Evolutionary conservation across 1,140 invertebrate genomes (phyloP).

Genomic region (Saccostrea cuccullata): DNA sequence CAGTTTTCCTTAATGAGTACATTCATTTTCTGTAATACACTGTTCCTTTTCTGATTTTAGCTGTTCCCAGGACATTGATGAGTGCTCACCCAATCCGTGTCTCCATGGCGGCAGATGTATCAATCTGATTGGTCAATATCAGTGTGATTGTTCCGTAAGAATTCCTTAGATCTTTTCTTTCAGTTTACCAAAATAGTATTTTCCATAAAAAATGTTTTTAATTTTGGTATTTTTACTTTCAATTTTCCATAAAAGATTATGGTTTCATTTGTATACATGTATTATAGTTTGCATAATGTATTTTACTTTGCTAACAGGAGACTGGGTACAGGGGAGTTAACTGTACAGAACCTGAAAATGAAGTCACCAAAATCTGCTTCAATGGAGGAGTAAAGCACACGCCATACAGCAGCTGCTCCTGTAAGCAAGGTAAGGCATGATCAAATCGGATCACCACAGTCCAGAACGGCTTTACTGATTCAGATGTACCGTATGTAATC

Average conservation of each 20-base stretch:
- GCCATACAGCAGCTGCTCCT: constrained; percentile 89
- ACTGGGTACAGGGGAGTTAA: constrained; percentile 90
- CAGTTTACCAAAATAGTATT: not conserved
- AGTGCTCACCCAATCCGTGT: constrained; percentile 57
- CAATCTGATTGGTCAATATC: constrained; percentile 53
- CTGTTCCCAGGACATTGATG: constrained; percentile 52
- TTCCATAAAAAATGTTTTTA: not conserved
- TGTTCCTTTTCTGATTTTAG: not conserved
- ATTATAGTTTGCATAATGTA: not conserved
- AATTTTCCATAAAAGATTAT: not conserved
- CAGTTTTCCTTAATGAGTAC: not conserved
- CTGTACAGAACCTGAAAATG: constrained; percentile 83
- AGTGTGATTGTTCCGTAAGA: constrained; percentile 57
- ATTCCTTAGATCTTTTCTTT: not conserved
- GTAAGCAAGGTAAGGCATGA: constrained; percentile 79
- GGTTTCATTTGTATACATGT: not conserved
- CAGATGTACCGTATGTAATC: too few species aligned
- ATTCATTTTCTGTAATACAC: not conserved
- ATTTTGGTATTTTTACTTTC: not conserved
- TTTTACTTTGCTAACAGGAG: constrained; percentile 25
- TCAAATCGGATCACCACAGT: too few species aligned
- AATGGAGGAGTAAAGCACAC: constrained; percentile 79
- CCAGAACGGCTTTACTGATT: too few species aligned
- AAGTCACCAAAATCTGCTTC: constrained; percentile 78
- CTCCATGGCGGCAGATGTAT: constrained; percentile 55